Evolutionary conservation across 2,888 invertebrate genomes (phyloP).

Genomic region (Peribatodes rhomboidaria): DNA sequence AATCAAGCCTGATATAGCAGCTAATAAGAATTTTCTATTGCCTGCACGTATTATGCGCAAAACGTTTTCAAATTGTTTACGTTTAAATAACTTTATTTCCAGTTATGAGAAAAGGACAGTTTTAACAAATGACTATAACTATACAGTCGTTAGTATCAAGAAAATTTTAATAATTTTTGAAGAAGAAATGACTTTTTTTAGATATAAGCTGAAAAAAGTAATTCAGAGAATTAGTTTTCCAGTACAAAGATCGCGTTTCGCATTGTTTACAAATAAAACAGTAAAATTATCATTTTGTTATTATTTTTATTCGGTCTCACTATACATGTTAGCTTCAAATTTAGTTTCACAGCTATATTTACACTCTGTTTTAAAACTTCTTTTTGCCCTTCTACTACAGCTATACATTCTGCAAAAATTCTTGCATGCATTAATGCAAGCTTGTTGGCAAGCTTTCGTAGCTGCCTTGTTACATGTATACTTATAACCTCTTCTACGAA

Average conservation of each 20-base stretch:
- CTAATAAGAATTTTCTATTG: no score
- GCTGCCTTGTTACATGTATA: slow-evolving; percentile 41
- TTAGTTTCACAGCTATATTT: slow-evolving; percentile 52
- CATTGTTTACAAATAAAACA: not conserved
- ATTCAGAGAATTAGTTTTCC: no score
- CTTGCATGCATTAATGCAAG: slow-evolving; percentile 54
- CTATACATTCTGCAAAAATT: slow-evolving; percentile 43
- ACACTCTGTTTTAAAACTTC: slow-evolving; percentile 52
- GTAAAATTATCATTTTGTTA: not conserved
- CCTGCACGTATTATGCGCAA: not conserved
- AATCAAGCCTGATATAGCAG: not conserved
- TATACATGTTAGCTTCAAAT: slow-evolving; percentile 45
- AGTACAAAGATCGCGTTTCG: not conserved
- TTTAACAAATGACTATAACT: no score
- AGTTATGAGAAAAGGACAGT: no score
- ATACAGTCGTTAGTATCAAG: no score
- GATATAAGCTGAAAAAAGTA: no score
- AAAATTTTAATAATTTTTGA: no score
- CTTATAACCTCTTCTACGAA: slow-evolving; percentile 28
- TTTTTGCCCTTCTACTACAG: slow-evolving; percentile 53
- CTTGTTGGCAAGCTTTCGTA: slow-evolving; percentile 51
- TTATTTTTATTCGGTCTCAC: slow-evolving; percentile 26
- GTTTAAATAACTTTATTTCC: no score
- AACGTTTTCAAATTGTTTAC: no score
- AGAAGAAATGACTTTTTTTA: no score